Conservation (phyloP, 2,888 invertebrate genomes). For the Ceriagrion tenellum region DNA sequence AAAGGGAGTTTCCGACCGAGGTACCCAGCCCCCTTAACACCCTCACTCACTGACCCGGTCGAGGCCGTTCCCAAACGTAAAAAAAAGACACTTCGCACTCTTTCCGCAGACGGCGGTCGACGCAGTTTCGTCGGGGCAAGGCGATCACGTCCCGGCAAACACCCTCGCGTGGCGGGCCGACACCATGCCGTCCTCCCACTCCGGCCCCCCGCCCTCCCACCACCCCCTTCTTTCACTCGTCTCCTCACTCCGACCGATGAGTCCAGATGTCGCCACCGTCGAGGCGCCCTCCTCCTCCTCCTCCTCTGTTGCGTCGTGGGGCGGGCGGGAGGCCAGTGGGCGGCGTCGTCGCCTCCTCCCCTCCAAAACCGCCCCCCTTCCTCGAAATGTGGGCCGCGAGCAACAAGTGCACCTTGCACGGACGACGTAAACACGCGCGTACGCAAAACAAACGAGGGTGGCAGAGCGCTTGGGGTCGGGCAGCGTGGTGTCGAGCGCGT, state of each 20-base stretch:
- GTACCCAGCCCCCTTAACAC: no score
- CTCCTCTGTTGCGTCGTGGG: background rate
- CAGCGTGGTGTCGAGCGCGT: no score
- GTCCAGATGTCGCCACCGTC: conserved; percentile 19
- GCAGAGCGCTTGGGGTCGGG: no score
- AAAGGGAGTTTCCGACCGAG: no score
- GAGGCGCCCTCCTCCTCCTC: background rate
- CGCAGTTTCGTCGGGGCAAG: background rate
- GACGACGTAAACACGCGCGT: background rate
- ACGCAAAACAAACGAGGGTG: background rate
- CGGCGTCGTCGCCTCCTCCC: no score
- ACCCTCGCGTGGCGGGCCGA: background rate
- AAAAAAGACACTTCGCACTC: no score
- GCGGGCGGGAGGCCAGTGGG: no score
- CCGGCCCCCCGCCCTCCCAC: background rate
- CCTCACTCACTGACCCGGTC: no score
- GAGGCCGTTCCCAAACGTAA: no score
- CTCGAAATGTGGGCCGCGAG: background rate
- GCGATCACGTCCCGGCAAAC: conserved; percentile 4
- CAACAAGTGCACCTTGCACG: background rate
- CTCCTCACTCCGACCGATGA: background rate
- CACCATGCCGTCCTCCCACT: background rate
- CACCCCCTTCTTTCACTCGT: background rate
- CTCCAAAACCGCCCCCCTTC: no score
- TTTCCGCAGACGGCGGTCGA: background rate